A percentile compares a stretch with the other conserved stretches of the same genome.
Conservation (phyloP, 2,113 vertebrate genomes). For the Boleophthalmus pectinirostris region DNA sequence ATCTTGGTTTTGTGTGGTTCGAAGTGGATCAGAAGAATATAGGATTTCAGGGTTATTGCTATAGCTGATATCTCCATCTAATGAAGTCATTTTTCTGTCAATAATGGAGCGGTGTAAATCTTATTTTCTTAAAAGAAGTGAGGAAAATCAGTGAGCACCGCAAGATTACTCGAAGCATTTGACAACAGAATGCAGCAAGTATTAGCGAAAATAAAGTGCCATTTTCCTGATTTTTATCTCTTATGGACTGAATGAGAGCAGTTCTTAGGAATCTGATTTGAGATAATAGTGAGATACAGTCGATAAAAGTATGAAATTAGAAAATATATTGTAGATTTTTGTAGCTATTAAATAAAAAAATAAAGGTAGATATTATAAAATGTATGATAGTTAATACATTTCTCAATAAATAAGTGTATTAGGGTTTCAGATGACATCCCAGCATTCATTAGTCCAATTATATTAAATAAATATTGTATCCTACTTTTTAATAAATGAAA, state of each 20-base stretch:
- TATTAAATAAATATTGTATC: no score
- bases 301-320: background rate
- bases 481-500: no score
- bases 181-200: background rate
- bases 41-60: conserved; percentile 27
- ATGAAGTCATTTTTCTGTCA: conserved; percentile 28
- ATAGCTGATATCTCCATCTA: conserved; percentile 32
- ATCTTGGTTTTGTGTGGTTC: conserved; percentile 34
- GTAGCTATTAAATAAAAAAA: background rate
- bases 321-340: background rate
- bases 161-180: conserved; percentile 1
- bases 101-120: conserved; percentile 22
- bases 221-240: background rate
- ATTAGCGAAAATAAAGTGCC: background rate
- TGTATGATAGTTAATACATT: background rate
- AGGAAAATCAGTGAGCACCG: conserved; percentile 10
- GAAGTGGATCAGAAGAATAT: conserved; percentile 19
- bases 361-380: background rate
- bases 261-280: background rate
- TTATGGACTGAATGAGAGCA: background rate
- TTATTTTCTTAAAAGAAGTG: conserved; percentile 26
- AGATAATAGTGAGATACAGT: background rate
- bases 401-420: no score
- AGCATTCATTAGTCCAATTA: no score
- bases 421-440: no score